phyloP scores from a whole-genome alignment of 1,140 invertebrate genomes.

The Andricus grossulariae region DNA sequence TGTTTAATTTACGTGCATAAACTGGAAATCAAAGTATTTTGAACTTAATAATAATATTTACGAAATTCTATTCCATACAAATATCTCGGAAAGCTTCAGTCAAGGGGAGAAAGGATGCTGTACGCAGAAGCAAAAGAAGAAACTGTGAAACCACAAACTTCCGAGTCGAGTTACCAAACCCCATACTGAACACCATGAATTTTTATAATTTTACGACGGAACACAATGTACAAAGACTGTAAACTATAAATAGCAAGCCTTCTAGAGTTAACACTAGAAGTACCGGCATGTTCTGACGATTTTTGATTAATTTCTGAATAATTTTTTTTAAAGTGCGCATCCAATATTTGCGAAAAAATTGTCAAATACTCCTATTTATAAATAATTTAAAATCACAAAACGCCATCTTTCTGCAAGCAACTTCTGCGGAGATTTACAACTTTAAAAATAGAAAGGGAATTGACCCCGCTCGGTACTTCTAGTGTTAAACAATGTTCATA shows the following conservation, averaged over 20 bases:
- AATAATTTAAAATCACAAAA: too few species aligned
- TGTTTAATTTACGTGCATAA: background rate
- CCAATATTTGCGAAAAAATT: too few species aligned
- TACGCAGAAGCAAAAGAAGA: constrained; percentile 17
- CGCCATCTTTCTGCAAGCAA: too few species aligned
- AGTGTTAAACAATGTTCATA: background rate
- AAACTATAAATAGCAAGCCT: constrained; percentile 28
- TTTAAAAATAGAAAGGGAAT: too few species aligned
- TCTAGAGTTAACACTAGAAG: too few species aligned
- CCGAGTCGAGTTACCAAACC: constrained; percentile 15
- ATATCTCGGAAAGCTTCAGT: background rate
- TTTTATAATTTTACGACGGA: background rate
- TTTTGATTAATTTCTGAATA: too few species aligned
- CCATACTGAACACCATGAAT: constrained; percentile 12
- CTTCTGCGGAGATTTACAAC: too few species aligned
- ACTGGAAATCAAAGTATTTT: background rate
- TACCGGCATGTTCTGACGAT: too few species aligned
- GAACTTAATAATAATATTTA: background rate
- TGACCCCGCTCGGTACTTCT: too few species aligned
- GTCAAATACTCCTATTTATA: too few species aligned
- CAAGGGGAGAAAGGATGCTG: constrained; percentile 12
- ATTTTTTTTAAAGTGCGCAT: too few species aligned
- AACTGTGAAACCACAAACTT: constrained; percentile 22
- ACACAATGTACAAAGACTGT: background rate
- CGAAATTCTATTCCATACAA: constrained; percentile 17